phyloP scores from a whole-genome alignment of 2,888 invertebrate genomes.

The Cheilosia vulpina region DNA sequence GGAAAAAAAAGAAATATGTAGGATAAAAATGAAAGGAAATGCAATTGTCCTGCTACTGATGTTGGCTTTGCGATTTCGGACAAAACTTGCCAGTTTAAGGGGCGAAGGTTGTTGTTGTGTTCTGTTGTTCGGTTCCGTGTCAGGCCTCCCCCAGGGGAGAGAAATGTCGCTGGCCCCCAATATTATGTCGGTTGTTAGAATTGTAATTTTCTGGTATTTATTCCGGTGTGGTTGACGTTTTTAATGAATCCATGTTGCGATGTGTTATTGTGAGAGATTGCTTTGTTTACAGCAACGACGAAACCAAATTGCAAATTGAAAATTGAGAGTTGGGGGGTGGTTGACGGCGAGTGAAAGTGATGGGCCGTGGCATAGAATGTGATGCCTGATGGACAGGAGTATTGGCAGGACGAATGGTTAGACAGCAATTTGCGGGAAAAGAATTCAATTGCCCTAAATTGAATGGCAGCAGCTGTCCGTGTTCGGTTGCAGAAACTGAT shows the following conservation, averaged over 20 bases:
- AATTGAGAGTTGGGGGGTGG: conserved; percentile 29
- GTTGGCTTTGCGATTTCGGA: conserved; percentile 41
- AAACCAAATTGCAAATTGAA: conserved; percentile 66
- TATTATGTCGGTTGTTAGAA: conserved; percentile 62
- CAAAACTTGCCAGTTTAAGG: conserved; percentile 35
- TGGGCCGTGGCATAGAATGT: conserved; percentile 10
- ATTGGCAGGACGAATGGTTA: conserved; percentile 8
- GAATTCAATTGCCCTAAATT: conserved; percentile 49
- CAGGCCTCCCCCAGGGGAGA: conserved; percentile 15
- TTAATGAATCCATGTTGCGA: conserved; percentile 70
- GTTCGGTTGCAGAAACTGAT: too few relatives aligned
- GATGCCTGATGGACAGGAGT: conserved; percentile 27
- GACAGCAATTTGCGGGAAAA: conserved; percentile 30
- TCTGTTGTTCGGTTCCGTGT: conserved; percentile 4
- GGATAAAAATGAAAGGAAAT: conserved; percentile 39
- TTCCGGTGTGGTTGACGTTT: conserved; percentile 73
- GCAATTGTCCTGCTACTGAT: conserved; percentile 67
- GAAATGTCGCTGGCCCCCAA: background rate
- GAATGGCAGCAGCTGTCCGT: conserved; percentile 11
- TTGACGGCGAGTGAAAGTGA: conserved; percentile 59
- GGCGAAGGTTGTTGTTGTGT: conserved; percentile 24
- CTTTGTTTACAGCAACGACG: conserved; percentile 30
- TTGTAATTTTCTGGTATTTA: conserved; percentile 73
- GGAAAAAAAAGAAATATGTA: conserved; percentile 18
- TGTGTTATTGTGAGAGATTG: conserved; percentile 54